phyloP scores from a whole-genome alignment of 2,888 invertebrate genomes.

The Sisyra terminalis region DNA sequence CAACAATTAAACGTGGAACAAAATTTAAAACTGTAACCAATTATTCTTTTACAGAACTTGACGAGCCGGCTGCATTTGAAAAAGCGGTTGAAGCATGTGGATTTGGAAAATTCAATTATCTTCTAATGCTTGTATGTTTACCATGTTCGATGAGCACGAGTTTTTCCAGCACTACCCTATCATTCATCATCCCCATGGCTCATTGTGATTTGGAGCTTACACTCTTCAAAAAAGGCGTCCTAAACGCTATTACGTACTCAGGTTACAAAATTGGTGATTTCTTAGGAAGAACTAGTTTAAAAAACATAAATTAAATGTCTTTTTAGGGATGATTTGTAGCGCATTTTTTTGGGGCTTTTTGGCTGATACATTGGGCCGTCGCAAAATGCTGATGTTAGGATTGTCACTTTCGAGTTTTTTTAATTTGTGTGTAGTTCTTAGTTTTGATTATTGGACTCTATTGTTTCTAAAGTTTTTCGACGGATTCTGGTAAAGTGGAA shows the following conservation, averaged over 20 bases:
- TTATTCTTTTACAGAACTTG: background rate
- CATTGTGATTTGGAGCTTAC: conserved; percentile 56
- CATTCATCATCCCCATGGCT: conserved; percentile 57
- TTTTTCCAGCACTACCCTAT: conserved; percentile 54
- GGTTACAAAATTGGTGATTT: conserved; percentile 28
- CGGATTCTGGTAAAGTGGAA: conserved; percentile 51
- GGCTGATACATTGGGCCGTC: conserved; percentile 55
- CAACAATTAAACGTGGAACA: no score
- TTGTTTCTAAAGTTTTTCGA: conserved; percentile 54
- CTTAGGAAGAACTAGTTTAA: no score
- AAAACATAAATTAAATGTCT: no score
- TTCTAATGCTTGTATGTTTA: conserved; percentile 38
- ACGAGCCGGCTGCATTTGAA: conserved; percentile 43
- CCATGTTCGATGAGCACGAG: conserved; percentile 50
- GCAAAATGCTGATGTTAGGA: conserved; percentile 47
- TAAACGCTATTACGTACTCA: conserved; percentile 54
- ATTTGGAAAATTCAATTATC: conserved; percentile 52
- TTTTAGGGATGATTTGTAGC: conserved; percentile 62
- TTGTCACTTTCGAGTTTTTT: conserved; percentile 44
- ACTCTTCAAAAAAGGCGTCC: conserved; percentile 49
- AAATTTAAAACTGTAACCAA: no score
- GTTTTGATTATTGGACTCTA: conserved; percentile 47
- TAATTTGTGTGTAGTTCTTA: conserved; percentile 42
- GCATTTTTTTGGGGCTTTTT: conserved; percentile 64
- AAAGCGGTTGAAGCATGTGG: conserved; percentile 49